These are phyloP conservation scores for Spatula clypeata DNA, from an alignment of 2,797 vertebrate genomes.

Conservation along the genomic window DNA sequence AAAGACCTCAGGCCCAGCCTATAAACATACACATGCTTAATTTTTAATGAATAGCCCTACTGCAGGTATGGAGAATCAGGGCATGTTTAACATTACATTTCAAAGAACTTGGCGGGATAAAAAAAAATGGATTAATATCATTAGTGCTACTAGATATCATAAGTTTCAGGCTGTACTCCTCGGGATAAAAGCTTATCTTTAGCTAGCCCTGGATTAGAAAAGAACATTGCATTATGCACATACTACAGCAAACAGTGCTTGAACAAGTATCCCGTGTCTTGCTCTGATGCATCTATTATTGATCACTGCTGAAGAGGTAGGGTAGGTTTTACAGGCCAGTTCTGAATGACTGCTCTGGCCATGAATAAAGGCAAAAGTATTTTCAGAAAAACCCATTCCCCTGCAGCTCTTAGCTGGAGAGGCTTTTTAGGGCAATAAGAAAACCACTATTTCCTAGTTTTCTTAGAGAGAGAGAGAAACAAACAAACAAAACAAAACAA, in stretches of 20 bases:
- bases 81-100: not conserved
- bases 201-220: not conserved
- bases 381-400: not conserved
- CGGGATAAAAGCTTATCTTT: not conserved
- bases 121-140: not conserved
- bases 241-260: rapidly evolving
- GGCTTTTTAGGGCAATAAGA: not conserved
- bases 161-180: not conserved
- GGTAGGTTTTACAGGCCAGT: not conserved
- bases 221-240: not conserved
- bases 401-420: not conserved
- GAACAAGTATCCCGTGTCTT: not conserved
- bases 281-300: not conserved
- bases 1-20: not conserved
- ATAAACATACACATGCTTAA: not conserved
- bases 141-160: not conserved
- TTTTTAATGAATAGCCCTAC: not conserved
- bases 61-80: not conserved
- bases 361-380: not conserved
- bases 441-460: not conserved
- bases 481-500: not conserved
- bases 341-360: not conserved
- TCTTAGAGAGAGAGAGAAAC: not conserved
- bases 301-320: not conserved
- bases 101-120: not conserved